phyloP scores from a whole-genome alignment of 2,888 invertebrate species.

The Sipha maydis region DNA sequence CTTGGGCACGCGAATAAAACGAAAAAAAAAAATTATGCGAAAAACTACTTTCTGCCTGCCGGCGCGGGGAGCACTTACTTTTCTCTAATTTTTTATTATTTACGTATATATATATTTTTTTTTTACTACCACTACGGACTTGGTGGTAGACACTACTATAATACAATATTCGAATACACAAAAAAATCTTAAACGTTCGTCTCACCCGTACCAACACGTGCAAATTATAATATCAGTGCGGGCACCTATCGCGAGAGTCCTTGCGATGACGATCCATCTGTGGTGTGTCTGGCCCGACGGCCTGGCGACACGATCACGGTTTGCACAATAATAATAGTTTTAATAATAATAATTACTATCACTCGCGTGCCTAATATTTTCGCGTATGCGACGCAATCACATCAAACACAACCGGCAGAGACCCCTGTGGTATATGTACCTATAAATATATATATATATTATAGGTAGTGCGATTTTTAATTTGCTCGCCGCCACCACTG shows the following conservation, averaged over 20 bases:
- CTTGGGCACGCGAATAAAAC: slow-evolving; percentile 17
- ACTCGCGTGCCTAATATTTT: not conserved
- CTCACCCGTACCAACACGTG: no score
- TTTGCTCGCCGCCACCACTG: slow-evolving; percentile 1
- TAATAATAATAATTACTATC: not conserved
- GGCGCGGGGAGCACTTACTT: not conserved
- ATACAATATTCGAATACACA: not conserved
- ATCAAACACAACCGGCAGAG: not conserved
- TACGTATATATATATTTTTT: no score
- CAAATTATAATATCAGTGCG: no score
- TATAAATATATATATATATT: no score
- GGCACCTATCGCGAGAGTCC: not conserved
- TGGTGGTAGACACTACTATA: not conserved
- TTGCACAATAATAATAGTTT: slow-evolving; percentile 4
- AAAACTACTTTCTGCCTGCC: slow-evolving; percentile 39
- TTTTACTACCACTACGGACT: not conserved
- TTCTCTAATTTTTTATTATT: not conserved
- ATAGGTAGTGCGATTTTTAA: slow-evolving; percentile 35
- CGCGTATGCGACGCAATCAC: not conserved
- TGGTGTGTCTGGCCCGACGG: not conserved
- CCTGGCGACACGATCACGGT: not conserved
- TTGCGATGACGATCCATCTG: not conserved
- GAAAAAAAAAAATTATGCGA: not conserved
- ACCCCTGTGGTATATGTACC: slow-evolving; percentile 21
- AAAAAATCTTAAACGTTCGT: no score